Conservation (phyloP, 2,888 invertebrate genomes). For the Alsophila aescularia region DNA sequence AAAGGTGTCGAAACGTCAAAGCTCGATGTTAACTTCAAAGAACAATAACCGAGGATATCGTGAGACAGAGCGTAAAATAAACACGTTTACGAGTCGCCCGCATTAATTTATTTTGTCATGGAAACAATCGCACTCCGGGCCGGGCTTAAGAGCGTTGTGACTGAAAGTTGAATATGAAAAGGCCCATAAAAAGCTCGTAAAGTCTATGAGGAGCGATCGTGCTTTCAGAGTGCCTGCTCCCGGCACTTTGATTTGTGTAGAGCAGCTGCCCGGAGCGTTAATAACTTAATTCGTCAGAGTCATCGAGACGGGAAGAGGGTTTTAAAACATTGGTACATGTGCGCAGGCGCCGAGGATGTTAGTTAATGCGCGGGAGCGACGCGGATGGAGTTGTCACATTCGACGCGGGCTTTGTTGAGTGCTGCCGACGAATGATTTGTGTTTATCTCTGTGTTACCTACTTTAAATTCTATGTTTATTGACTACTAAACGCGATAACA, state of each 20-base stretch:
- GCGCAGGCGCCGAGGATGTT: slow-evolving; percentile 69
- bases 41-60: slow-evolving; percentile 65
- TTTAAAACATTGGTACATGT: slow-evolving; percentile 67
- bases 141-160: slow-evolving; percentile 53
- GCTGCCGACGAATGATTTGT: slow-evolving; percentile 70
- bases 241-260: slow-evolving; percentile 80
- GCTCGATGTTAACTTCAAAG: slow-evolving; percentile 67
- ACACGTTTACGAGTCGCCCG: slow-evolving; percentile 68
- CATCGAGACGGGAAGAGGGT: slow-evolving; percentile 73
- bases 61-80: slow-evolving; percentile 63
- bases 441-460: slow-evolving; percentile 57
- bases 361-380: slow-evolving; percentile 62
- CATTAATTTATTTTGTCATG: slow-evolving; percentile 77
- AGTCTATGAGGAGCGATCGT: slow-evolving; percentile 67
- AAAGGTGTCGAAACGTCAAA: slow-evolving; percentile 64
- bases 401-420: slow-evolving; percentile 46
- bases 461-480: slow-evolving; percentile 60
- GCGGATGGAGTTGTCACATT: slow-evolving; percentile 59
- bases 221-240: slow-evolving; percentile 57
- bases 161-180: slow-evolving; percentile 78
- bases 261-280: slow-evolving; percentile 81
- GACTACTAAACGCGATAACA: slow-evolving; percentile 63
- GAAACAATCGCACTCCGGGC: slow-evolving; percentile 70
- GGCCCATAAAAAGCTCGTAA: slow-evolving; percentile 79
- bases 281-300: slow-evolving; percentile 84